These are phyloP conservation scores for Zaprionus taronus DNA, from an alignment of 1,140 invertebrate genomes.

Conservation along the genomic window DNA sequence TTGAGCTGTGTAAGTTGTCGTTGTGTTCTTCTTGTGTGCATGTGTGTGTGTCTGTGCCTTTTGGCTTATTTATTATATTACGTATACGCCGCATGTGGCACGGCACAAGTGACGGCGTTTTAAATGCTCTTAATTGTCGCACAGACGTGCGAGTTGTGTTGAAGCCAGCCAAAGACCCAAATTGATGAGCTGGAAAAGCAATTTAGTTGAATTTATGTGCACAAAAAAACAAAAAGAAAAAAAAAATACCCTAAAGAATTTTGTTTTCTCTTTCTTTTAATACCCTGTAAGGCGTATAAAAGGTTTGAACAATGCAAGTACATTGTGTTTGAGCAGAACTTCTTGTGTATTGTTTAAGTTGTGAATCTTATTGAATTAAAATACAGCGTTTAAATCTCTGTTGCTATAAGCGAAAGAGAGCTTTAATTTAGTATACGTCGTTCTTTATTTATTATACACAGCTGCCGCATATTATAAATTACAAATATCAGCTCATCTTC, in stretches of 20 bases:
- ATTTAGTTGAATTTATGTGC: slow-evolving; percentile 69
- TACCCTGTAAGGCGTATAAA: background rate
- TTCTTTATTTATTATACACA: background rate
- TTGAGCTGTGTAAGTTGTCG: slow-evolving; percentile 34
- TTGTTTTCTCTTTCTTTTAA: slow-evolving; percentile 1
- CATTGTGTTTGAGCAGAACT: background rate
- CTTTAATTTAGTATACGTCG: background rate
- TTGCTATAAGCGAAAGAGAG: background rate
- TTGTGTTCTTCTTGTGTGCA: background rate
- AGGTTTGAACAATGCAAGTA: no score
- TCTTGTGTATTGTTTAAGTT: background rate
- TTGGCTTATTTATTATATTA: slow-evolving; percentile 56
- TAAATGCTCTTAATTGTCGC: slow-evolving; percentile 67
- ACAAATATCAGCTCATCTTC: no score
- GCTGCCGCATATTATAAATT: no score
- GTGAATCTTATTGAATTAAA: no score
- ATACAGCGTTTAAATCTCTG: no score
- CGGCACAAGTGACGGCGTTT: slow-evolving; percentile 16
- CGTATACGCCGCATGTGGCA: slow-evolving; percentile 55
- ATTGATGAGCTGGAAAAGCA: slow-evolving; percentile 74
- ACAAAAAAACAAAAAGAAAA: slow-evolving; percentile 10
- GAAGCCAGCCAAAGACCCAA: slow-evolving; percentile 26
- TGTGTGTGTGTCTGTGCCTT: background rate
- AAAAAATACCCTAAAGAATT: background rate
- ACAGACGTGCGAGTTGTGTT: slow-evolving; percentile 16